Evolutionary conservation across 2,113 vertebrate genomes (phyloP), one percentile per base, ranked within the genome.

Genomic region (Colossoma macropomum): DNA sequence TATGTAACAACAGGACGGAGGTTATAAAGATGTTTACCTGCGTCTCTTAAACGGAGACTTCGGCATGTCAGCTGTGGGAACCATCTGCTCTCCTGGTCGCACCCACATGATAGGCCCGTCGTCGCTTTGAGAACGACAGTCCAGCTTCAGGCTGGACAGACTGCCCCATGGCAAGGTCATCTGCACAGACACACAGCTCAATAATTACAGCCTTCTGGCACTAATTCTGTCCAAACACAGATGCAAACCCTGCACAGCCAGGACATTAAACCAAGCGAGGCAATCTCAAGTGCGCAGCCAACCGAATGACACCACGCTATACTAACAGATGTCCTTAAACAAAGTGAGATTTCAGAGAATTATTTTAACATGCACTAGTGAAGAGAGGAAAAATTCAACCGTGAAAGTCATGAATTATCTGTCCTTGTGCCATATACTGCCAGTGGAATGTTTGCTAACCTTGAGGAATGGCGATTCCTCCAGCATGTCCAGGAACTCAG

Each of bases 61-160:
- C 93, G 97, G 97, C 96, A 98, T 96, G 84, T 99, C 98, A 80
- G 97, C 98, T 41, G 97, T 99, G 27, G 98, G 98, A 3, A 99
- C 97, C 98, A 99, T 99, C 90, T 99, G 98, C 79, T 99, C 98
- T 77, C 98, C 98, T 0, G 98, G 98, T 86, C 98, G 93, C 72
- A 99, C 98, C 98, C 98, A 99, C 97, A 99, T 96, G 81, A 99
- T 99, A 79, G 98, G 98, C 3, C 98, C 98, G 34, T 99, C 98
- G 0, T 99, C 98, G 32, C 98, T 99, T 88, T 99, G 96, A 41
- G 97, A 98, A 85, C 98, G 95, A 86, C 97, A 99, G 92, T 97
- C 95, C 60, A 99, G 95, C 86, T 95, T 95, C 68, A 99, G 95
- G 77, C 96, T 97, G 83, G 98, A 99, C 80, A 98, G 95, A 16